These are phyloP conservation scores for Metopolophium dirhodum DNA, from an alignment of 1,140 invertebrate species.

Conservation along the genomic window DNA sequence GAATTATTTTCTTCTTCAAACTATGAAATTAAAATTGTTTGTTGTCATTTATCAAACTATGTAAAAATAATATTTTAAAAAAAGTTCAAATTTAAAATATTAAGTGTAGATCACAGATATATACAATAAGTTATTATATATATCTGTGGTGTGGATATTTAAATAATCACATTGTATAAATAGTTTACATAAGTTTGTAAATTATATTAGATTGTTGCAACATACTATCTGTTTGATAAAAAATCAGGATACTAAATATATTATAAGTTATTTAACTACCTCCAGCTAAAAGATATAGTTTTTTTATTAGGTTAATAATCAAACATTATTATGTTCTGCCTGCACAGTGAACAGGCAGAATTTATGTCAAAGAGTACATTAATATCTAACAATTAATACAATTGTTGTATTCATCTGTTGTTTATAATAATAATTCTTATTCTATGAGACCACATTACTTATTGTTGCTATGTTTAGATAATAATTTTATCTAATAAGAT, in stretches of 20 bases:
- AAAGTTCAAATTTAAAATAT: neutral
- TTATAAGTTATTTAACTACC: constrained; percentile 6
- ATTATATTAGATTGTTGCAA: neutral
- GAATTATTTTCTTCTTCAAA: no score
- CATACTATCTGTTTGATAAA: neutral
- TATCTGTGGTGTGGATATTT: no score
- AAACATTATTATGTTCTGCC: neutral
- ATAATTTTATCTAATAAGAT: neutral
- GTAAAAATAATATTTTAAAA: neutral
- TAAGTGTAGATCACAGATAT: no score
- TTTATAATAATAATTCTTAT: neutral
- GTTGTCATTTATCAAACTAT: neutral
- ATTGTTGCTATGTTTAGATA: neutral
- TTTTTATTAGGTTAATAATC: constrained; percentile 32
- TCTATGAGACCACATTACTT: neutral
- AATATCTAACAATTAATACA: neutral
- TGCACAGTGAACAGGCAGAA: neutral
- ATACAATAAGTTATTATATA: no score
- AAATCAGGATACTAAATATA: neutral
- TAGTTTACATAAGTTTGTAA: neutral
- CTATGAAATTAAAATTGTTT: neutral
- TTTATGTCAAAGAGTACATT: constrained; percentile 32
- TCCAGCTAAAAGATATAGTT: neutral
- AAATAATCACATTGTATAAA: neutral
- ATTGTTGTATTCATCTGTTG: neutral